Base-by-base conservation (phyloP, 1,140 invertebrate species). In the Drosophila santomea region DNA sequence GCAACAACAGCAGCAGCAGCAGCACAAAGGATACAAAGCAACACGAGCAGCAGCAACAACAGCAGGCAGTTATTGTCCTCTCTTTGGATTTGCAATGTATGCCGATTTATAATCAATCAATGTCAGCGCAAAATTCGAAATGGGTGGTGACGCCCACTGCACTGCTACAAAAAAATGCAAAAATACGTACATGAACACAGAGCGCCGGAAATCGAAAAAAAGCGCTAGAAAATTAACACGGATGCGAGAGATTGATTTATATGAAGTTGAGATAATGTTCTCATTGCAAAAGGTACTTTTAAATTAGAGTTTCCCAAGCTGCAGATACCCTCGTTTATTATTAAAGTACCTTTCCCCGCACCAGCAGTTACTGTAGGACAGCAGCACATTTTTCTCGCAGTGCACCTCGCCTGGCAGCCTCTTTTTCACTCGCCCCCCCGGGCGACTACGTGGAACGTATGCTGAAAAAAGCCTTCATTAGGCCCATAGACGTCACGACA, bases 71-170 rank as follows among this genome's bases (percentile, higher is more conserved):
- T 88, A 88, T 86, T 86, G 83, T 86, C 79, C 74, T 61, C 84
- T 74, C 76, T 83, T 89, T 88, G 78, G 80, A 89, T 88, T 89
- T 88, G 84, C 84, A 88, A 89, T 88, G 84, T 89, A 88, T 88
- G 84, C 84, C 84, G 84, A 88, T 88, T 88, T 88, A 88, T 88
- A 88, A 88, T 88, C 83, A 88, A 88, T 88, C 84, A 88, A 88
- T 88, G 84, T 88, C 84, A 88, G 84, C 80, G 80, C 83, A 89
- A 88, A 81, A 86, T 86, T 86, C 83, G 82, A 86, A 85, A 66
- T 64, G 74, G 67, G 62, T 67, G 64, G 64, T 66, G 61, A 44
- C 64, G 64, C 64, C 64, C 45, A 45, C 32, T 50, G 64, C 64
- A 68, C 64, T 68, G 64, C 20, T 66, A 32, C 20, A 12, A 68